These are phyloP conservation scores for Limnephilus lunatus DNA, from an alignment of 2,888 invertebrate genomes.

Conservation along the genomic window DNA sequence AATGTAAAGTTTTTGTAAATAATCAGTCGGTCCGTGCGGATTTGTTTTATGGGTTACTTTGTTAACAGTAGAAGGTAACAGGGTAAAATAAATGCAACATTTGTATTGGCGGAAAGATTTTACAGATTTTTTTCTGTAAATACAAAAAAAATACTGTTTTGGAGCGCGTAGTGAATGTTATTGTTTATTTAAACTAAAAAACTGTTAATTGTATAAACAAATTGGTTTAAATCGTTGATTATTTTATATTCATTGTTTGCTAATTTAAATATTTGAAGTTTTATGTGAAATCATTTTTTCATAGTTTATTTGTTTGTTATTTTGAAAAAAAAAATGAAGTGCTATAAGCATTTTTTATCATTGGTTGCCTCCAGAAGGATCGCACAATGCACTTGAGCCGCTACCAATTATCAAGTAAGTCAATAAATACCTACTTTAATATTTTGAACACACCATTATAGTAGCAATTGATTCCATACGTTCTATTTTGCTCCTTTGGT, in stretches of 20 bases:
- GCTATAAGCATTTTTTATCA: too few relatives aligned
- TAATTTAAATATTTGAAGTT: neutral
- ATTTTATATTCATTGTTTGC: neutral
- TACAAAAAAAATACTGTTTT: constrained; percentile 14
- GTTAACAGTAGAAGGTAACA: constrained; percentile 34
- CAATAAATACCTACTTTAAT: too few relatives aligned
- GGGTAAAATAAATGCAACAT: constrained; percentile 40
- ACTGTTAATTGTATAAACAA: neutral
- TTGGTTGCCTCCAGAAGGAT: too few relatives aligned
- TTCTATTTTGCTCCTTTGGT: too few relatives aligned
- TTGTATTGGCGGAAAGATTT: constrained; percentile 33
- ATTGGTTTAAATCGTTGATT: neutral
- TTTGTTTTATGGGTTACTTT: neutral
- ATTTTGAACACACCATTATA: too few relatives aligned
- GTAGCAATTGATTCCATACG: too few relatives aligned
- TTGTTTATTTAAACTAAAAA: neutral
- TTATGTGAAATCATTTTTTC: neutral
- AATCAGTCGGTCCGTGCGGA: constrained; percentile 7
- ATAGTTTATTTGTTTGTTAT: neutral
- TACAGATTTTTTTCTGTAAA: constrained; percentile 33
- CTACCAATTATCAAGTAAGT: too few relatives aligned
- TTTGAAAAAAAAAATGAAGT: too few relatives aligned
- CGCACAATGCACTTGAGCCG: too few relatives aligned
- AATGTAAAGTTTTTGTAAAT: neutral
- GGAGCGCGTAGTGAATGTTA: neutral